These are phyloP conservation scores for Polydesmus complanatus DNA, from an alignment of 2,888 invertebrate species.

Conservation along the genomic window DNA sequence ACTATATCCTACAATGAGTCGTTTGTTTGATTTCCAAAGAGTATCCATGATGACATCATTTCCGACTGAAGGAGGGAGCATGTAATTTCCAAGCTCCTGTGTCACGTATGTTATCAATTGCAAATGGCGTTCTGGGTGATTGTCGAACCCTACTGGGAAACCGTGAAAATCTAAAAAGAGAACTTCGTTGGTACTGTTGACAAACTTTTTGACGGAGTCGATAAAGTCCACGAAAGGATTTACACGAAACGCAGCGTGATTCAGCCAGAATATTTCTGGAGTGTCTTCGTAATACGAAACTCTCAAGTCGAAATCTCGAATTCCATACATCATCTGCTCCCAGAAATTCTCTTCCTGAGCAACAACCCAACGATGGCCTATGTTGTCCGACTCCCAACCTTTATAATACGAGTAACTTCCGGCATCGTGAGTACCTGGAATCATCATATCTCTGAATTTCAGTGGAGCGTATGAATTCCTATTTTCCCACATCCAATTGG, in stretches of 20 bases:
- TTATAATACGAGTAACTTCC: slow-evolving; percentile 41
- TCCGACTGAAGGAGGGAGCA: slow-evolving; percentile 25
- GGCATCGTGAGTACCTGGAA: slow-evolving; percentile 58
- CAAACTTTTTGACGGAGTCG: slow-evolving; percentile 41
- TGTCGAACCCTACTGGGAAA: slow-evolving; percentile 39
- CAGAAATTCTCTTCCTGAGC: slow-evolving; percentile 66
- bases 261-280: slow-evolving; percentile 46
- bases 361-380: slow-evolving; percentile 25
- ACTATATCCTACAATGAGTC: slow-evolving; percentile 20
- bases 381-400: slow-evolving; percentile 17
- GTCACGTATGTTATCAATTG: slow-evolving; percentile 32
- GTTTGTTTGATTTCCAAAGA: slow-evolving; percentile 17
- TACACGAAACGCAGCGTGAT: slow-evolving; percentile 55
- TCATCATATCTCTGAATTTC: slow-evolving; percentile 34
- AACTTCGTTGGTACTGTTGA: slow-evolving; percentile 43
- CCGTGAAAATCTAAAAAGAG: slow-evolving; percentile 46
- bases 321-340: slow-evolving; percentile 70
- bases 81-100: slow-evolving; percentile 30
- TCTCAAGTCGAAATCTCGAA: slow-evolving; percentile 65
- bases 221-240: slow-evolving; percentile 40
- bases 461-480: slow-evolving; percentile 26
- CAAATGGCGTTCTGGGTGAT: slow-evolving; percentile 26
- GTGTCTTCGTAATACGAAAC: slow-evolving; percentile 49
- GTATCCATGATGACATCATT: slow-evolving; percentile 19
- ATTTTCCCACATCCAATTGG: slow-evolving; percentile 67